phyloP scores from a whole-genome alignment of 2,888 invertebrate genomes.

The Monoplex corrugatus region DNA sequence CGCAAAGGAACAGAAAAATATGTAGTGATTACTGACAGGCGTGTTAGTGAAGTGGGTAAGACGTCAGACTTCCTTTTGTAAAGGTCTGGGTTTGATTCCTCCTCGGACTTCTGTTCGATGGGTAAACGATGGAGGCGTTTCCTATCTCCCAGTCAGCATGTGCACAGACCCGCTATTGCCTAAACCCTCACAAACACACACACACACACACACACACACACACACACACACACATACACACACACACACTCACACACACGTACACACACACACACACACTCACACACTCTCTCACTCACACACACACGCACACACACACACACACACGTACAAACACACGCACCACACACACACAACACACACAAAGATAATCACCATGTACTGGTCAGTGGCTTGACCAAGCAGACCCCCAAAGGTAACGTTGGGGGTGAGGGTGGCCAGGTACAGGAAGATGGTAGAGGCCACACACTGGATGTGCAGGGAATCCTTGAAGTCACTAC shows the following conservation, averaged over 20 bases:
- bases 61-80: no score
- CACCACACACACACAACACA: background rate
- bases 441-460: conserved; percentile 98
- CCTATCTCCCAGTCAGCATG: no score
- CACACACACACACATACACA: background rate
- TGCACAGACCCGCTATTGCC: no score
- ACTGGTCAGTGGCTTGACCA: conserved; percentile 94
- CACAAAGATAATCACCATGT: conserved; percentile 77
- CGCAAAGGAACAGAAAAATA: no score
- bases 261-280: no score
- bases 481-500: conserved; percentile 95
- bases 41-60: no score
- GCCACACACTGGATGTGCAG: conserved; percentile 92
- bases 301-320: background rate
- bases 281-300: background rate
- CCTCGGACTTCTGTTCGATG: no score
- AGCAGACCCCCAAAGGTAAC: conserved; percentile 98
- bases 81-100: no score
- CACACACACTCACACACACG: no score
- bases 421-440: conserved; percentile 98
- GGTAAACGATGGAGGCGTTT: no score
- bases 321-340: background rate
- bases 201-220: background rate
- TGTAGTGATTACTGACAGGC: no score
- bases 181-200: background rate